phyloP scores from a whole-genome alignment of 2,888 invertebrate genomes.

The Drosophila histrio region DNA sequence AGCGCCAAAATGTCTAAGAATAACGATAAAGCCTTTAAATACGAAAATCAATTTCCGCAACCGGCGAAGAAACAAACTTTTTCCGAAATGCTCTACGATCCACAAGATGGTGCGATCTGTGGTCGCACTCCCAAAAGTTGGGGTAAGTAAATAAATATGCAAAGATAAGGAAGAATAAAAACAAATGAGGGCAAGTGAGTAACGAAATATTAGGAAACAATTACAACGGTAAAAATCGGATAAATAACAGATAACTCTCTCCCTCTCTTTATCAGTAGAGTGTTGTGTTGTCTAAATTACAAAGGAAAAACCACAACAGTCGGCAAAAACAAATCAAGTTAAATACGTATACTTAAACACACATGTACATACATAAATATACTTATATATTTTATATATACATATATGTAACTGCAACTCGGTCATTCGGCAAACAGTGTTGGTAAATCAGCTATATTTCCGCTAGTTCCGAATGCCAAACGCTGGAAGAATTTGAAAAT shows the following conservation, averaged over 20 bases:
- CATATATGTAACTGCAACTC: constrained; percentile 32
- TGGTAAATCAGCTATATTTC: too few species aligned
- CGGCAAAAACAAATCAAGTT: constrained; percentile 8
- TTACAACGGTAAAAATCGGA: background rate
- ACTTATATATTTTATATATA: background rate
- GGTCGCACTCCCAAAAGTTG: constrained; percentile 82
- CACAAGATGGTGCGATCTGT: constrained; percentile 75
- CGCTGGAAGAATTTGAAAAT: too few species aligned
- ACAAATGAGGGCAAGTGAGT: background rate
- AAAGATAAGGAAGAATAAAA: background rate
- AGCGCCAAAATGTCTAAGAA: constrained; percentile 77
- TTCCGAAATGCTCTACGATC: constrained; percentile 78
- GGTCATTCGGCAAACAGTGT: constrained; percentile 48
- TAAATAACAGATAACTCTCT: too few species aligned
- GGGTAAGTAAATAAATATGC: constrained; percentile 73
- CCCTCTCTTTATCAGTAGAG: constrained; percentile 1
- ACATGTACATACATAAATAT: background rate
- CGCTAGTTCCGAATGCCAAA: too few species aligned
- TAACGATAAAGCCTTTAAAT: constrained; percentile 67
- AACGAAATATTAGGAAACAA: background rate
- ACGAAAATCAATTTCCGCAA: constrained; percentile 79
- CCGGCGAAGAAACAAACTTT: constrained; percentile 75
- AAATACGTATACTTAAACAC: background rate
- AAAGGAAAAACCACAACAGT: constrained; percentile 14
- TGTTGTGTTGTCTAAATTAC: constrained; percentile 18